A percentile compares a stretch with the other conserved stretches of the same genome.
Evolutionary conservation across 1,140 invertebrate genomes (phyloP).

Genomic region (Eumaeus atala): DNA sequence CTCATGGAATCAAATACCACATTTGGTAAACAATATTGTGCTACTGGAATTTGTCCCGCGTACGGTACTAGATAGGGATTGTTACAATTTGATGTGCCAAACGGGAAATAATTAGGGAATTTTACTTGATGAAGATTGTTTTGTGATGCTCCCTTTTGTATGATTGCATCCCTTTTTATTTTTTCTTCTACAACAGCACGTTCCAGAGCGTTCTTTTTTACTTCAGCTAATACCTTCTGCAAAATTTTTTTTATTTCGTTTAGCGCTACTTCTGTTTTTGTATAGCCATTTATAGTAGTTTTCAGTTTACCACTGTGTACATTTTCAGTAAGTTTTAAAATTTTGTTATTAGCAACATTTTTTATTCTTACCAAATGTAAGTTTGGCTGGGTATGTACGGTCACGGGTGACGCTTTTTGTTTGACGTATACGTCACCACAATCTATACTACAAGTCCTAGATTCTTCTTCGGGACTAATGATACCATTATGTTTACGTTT

Average conservation of each 20-base stretch:
- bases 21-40: slow-evolving; percentile 28
- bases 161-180: slow-evolving; percentile 43
- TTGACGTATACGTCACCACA: not conserved
- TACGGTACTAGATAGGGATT: slow-evolving; percentile 36
- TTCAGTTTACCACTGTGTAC: not conserved
- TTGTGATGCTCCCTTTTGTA: slow-evolving; percentile 48
- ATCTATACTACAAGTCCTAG: not conserved
- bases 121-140: slow-evolving; percentile 37
- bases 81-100: slow-evolving; percentile 39
- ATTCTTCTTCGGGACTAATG: not conserved
- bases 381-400: not conserved
- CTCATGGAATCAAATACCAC: slow-evolving; percentile 29
- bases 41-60: slow-evolving; percentile 30
- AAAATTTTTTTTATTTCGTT: slow-evolving; percentile 58
- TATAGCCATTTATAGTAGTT: not conserved
- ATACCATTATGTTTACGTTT: not conserved
- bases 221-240: slow-evolving; percentile 50
- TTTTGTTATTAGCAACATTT: not conserved
- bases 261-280: slow-evolving; percentile 45
- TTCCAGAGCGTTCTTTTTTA: slow-evolving; percentile 40
- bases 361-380: not conserved
- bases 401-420: not conserved
- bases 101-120: slow-evolving; percentile 43
- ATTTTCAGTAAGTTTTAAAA: not conserved
- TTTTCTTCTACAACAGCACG: slow-evolving; percentile 23